A percentile compares a stretch with the other conserved stretches of the same genome.
Conservation (phyloP, 2,113 vertebrate genomes). For the Cinclus mexicanus region DNA sequence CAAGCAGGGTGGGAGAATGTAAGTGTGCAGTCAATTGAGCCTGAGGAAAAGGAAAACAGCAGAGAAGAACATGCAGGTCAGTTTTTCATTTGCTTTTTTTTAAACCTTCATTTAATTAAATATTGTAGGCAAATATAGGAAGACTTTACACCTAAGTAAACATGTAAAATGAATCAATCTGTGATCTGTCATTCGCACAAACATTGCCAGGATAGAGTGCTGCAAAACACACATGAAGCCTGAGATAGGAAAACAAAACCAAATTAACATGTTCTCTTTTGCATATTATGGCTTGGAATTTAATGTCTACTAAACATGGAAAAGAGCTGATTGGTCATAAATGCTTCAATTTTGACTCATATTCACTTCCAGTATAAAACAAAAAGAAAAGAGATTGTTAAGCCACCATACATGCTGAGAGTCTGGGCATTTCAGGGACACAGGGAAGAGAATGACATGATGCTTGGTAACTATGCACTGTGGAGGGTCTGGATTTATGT, state of each 20-base stretch:
- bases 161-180: not conserved
- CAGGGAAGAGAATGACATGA: rapidly evolving
- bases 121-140: not conserved
- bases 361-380: not conserved
- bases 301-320: not conserved
- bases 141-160: not conserved
- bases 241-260: not conserved
- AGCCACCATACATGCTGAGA: not conserved
- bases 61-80: not conserved
- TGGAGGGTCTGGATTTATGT: not conserved
- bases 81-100: not conserved
- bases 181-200: not conserved
- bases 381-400: not conserved
- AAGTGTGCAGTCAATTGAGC: conserved; percentile 88
- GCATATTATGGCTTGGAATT: not conserved
- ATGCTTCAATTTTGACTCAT: not conserved
- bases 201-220: not conserved
- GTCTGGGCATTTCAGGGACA: not conserved
- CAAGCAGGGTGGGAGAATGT: conserved; percentile 92
- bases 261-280: not conserved
- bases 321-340: not conserved
- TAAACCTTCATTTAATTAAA: not conserved
- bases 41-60: conserved; percentile 54
- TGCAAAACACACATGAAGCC: not conserved
- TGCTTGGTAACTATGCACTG: not conserved